These are phyloP conservation scores for Stenopsyche tienmushanensis DNA, from an alignment of 1,140 invertebrate species.

Conservation along the genomic window DNA sequence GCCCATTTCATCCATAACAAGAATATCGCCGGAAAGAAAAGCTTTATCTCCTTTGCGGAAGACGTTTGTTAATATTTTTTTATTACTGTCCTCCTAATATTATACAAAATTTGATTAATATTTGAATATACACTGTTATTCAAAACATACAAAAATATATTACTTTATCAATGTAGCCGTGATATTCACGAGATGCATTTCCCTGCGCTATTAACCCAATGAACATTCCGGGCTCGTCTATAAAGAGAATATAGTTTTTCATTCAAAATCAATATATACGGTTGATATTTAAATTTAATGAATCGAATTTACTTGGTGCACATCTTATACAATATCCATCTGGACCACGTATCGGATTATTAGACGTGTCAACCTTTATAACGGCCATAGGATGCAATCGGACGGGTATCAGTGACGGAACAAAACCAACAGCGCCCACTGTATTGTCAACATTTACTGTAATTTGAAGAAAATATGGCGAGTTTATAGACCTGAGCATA, in stretches of 20 bases:
- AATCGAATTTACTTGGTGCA: slow-evolving; percentile 55
- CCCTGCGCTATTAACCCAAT: slow-evolving; percentile 92
- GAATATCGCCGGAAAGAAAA: slow-evolving; percentile 84
- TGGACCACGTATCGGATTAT: slow-evolving; percentile 74
- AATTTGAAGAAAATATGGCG: slow-evolving; percentile 43
- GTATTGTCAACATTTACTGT: slow-evolving; percentile 90
- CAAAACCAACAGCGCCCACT: slow-evolving; percentile 90
- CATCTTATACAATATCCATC: slow-evolving; percentile 85
- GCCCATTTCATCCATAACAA: slow-evolving; percentile 78
- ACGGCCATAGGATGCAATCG: slow-evolving; percentile 86
- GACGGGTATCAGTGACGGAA: slow-evolving; percentile 79
- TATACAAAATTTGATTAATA: background rate
- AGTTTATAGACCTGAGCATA: too few species aligned
- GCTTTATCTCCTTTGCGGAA: slow-evolving; percentile 78
- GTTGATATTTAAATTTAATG: background rate
- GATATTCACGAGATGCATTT: slow-evolving; percentile 78
- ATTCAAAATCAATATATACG: background rate
- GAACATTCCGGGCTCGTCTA: slow-evolving; percentile 94
- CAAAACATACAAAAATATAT: slow-evolving; percentile 7
- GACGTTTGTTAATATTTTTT: slow-evolving; percentile 82
- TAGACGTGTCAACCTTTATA: slow-evolving; percentile 80
- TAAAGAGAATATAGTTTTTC: slow-evolving; percentile 12
- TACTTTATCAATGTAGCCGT: slow-evolving; percentile 88
- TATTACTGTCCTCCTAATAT: slow-evolving; percentile 69
- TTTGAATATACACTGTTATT: too few species aligned